Base-by-base conservation (phyloP, 2,888 invertebrate species). In the Patella ulyssiponensis region DNA sequence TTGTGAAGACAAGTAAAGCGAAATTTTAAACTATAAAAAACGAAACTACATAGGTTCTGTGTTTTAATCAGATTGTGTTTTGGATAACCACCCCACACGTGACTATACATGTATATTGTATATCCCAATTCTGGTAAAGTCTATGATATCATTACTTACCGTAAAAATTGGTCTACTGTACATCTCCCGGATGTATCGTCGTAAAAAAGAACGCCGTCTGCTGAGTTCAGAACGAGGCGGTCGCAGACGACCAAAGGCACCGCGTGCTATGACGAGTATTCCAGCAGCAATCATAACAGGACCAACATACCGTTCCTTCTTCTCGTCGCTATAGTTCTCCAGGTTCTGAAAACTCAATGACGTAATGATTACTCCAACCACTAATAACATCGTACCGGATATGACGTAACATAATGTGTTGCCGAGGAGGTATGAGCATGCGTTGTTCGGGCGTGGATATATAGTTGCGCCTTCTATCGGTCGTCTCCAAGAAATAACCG, bases 311-410 rank as follows among this genome's bases (percentile, higher is more conserved):
- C 86, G 78, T 73, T 86, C 86, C 73, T 85, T 86, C 78, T 86
- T 85, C 69, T 84, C 86, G 33, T 83, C 82, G 44, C 82, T 81
- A 76, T 84, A 81, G 17, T 82, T 82, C 75, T 87, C 87, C 71
- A 88, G 82, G 77, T 88, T 87, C 80, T 87, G 87, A 75, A 88
- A 88, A 27, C 87, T 87, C 56, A 87, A 77, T 11, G 88, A 88
- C 27, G 87, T 88, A 69, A 88, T 86, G 75, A 88, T 87, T 78
- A 88, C 88, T 17, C 88, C 88, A 23, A 88, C 86, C 27, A 88
- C 88, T 14, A 88, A 82, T 27, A 88, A 78, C 64, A 85, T 80
- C 71, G 85, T 81, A 51, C 88, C 88, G 74, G 87, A 86, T 33
- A 87, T 84, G 79, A 87, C 85, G 83, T 87, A 87, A 76, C 88